Conservation (phyloP, 2,888 invertebrate genomes). For the Habroteleia sp. region DNA sequence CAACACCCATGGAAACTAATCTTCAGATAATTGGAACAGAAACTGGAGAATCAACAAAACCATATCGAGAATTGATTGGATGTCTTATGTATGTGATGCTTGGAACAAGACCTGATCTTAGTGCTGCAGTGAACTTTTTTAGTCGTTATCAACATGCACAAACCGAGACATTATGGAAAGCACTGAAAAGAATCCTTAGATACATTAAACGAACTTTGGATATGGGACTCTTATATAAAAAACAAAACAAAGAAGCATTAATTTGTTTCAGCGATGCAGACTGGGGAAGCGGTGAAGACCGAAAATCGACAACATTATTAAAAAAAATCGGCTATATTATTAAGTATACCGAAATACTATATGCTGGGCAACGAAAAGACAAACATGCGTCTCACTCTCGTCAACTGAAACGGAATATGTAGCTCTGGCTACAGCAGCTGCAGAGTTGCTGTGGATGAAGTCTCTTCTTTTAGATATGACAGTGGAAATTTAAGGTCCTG, state of each 20-base stretch:
- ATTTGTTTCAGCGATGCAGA: constrained; percentile 67
- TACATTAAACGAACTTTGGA: constrained; percentile 60
- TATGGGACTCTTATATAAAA: constrained; percentile 16
- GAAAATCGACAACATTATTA: constrained; percentile 66
- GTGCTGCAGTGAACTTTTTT: constrained; percentile 47
- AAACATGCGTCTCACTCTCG: constrained; percentile 70
- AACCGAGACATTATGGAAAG: constrained; percentile 61
- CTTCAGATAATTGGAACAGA: not conserved
- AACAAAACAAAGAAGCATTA: constrained; percentile 8
- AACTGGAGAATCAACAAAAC: constrained; percentile 10
- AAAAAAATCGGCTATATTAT: constrained; percentile 59
- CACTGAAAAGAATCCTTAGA: constrained; percentile 65
- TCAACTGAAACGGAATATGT: constrained; percentile 75
- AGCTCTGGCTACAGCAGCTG: constrained; percentile 67
- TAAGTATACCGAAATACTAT: constrained; percentile 65
- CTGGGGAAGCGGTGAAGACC: constrained; percentile 64
- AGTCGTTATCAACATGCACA: constrained; percentile 43
- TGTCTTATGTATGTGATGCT: constrained; percentile 60
- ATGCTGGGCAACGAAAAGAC: constrained; percentile 72
- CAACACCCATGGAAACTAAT: constrained; percentile 66
- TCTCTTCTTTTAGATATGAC: constrained; percentile 67
- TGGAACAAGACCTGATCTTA: constrained; percentile 53
- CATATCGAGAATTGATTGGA: constrained; percentile 61
- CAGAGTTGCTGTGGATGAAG: constrained; percentile 70
- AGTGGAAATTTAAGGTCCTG: not conserved